phyloP scores from a whole-genome alignment of 2,888 invertebrate species.

The Eueremaeus valkanovi region DNA sequence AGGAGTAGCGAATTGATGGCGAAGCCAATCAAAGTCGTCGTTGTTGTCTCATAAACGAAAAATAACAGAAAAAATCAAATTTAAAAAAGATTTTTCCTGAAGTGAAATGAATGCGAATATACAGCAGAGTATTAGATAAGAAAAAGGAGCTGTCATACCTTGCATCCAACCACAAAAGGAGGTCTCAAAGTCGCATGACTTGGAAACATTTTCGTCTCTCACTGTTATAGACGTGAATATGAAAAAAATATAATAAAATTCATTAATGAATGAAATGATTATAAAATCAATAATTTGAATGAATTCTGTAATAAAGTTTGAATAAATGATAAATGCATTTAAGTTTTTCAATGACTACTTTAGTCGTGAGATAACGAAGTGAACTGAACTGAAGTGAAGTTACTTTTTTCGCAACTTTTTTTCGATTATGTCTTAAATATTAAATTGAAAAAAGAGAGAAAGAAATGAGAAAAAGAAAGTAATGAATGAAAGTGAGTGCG shows the following conservation, averaged over 20 bases:
- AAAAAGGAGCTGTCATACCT: not conserved
- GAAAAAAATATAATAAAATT: no score
- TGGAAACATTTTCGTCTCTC: not conserved
- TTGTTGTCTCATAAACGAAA: not conserved
- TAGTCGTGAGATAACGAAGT: not conserved
- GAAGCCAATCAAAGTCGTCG: conserved; percentile 2
- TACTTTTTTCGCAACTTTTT: no score
- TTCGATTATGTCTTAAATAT: not conserved
- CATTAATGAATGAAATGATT: conserved; percentile 13
- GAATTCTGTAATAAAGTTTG: not conserved
- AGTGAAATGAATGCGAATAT: no score
- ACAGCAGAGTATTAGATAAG: no score
- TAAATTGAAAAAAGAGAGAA: not conserved
- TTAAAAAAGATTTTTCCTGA: no score
- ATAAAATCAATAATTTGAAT: not conserved
- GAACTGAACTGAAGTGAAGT: not conserved
- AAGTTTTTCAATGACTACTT: conserved; percentile 12
- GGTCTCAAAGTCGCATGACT: conserved; percentile 5
- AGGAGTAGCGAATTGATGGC: not conserved
- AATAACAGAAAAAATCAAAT: not conserved
- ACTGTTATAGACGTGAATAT: not conserved
- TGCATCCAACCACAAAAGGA: not conserved
- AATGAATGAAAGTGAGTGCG: no score
- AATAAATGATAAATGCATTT: not conserved
- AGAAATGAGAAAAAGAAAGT: not conserved